Evolutionary conservation across 2,888 invertebrate species (phyloP), one percentile per base, ranked within the genome.

Genomic region (Mythimna impura): DNA sequence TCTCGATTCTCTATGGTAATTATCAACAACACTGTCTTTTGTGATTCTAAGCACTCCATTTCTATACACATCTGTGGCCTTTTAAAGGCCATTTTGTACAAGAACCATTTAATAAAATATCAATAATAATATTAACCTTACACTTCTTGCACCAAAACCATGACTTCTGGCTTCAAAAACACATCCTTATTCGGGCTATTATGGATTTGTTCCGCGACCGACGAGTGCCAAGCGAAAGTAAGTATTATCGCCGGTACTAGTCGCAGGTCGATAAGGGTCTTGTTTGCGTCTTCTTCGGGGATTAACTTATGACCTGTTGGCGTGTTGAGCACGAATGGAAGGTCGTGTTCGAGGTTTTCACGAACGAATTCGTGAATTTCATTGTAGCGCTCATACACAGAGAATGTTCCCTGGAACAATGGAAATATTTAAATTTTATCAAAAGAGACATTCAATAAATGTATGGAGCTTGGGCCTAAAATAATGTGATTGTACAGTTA

Each of bases 231-330:
- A 52, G 97, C 96, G 93, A 99, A 98, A 76, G 97, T 97, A 68
- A 99, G 95, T 87, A 99, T 96, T 58, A 97, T 97, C 6, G 99
- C 98, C 57, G 99, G 99, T 84, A 98, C 98, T 78, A 99, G 95
- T 85, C 97, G 97, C 66, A 98, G 96, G 89, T 99, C 98, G 0
- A 97, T 97, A 88, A 99, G 96, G 60, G 98, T 97, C 87, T 97
- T 97, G 57, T 98, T 97, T 55, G 97, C 96, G 83, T 98, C 98
- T 34, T 96, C 96, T 7, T 98, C 97, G 54, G 96, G 92, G 6
- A 91, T 87, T 25, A 98, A 92, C 84, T 97, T 97, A 75, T 97
- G 97, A 0, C 98, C 98, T 4, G 97, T 97, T 0, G 98, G 97
- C 0, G 97, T 96, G 71, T 96, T 96, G n/a, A 99, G 95, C 8